A percentile compares a stretch with the other conserved stretches of the same genome.
These are phyloP conservation scores for Agrypnia vestita DNA, from an alignment of 1,140 invertebrate genomes.

Conservation along the genomic window DNA sequence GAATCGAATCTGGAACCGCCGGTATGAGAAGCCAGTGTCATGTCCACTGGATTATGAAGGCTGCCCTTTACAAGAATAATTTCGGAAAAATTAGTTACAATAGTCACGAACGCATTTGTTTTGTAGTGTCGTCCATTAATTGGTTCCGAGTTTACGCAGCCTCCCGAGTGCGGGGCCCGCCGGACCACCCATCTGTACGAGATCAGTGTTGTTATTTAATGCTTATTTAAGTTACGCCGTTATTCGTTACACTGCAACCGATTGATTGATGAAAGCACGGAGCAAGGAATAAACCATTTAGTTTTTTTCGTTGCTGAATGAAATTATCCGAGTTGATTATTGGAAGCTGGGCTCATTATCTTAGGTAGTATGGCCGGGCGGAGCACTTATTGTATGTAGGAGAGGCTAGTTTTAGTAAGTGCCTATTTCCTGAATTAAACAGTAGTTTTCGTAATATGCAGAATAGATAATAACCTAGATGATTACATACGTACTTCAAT, in stretches of 20 bases:
- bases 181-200: constrained; percentile 54
- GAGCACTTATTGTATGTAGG: constrained; percentile 22
- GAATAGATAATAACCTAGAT: constrained; percentile 38
- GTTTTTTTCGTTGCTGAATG: constrained; percentile 52
- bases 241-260: constrained; percentile 53
- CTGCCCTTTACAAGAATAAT: no score
- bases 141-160: constrained; percentile 27
- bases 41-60: no score
- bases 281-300: constrained; percentile 52
- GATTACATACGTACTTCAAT: constrained; percentile 16
- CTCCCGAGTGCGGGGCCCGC: not conserved
- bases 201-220: constrained; percentile 50
- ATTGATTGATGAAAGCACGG: constrained; percentile 59
- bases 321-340: constrained; percentile 54
- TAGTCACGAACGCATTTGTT: not conserved
- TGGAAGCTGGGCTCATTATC: constrained; percentile 53
- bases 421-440: constrained; percentile 54
- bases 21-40: no score
- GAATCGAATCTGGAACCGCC: no score
- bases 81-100: no score
- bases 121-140: constrained; percentile 46
- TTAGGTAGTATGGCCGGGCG: constrained; percentile 22
- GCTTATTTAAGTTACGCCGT: constrained; percentile 57
- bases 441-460: constrained; percentile 41
- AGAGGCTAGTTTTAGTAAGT: constrained; percentile 48